Evolutionary conservation across 2,888 invertebrate species (phyloP).

Genomic region (Melinopterus prodromus): DNA sequence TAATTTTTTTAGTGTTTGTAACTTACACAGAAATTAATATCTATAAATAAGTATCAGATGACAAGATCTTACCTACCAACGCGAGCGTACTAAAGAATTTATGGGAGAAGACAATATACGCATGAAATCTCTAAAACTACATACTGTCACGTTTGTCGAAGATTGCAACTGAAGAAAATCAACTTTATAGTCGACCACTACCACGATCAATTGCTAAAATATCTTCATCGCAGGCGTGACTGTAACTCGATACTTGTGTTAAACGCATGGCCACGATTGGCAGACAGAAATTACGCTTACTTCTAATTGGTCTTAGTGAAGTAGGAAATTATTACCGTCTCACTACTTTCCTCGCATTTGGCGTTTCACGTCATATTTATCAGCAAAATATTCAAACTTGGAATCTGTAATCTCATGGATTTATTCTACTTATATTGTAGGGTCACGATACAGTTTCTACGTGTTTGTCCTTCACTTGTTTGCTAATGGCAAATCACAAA

Average conservation of each 20-base stretch:
- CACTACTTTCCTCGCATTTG: too few relatives aligned
- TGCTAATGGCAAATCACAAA: background rate
- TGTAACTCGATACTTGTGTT: too few relatives aligned
- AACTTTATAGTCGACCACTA: background rate
- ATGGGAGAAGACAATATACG: background rate
- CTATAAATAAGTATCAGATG: too few relatives aligned
- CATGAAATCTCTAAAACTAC: background rate
- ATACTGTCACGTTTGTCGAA: background rate
- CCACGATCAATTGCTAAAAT: background rate
- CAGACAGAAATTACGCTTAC: background rate
- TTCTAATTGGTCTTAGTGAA: background rate
- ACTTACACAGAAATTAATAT: too few relatives aligned
- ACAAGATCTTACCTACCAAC: too few relatives aligned
- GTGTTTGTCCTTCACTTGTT: background rate
- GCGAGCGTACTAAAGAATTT: background rate
- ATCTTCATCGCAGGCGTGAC: too few relatives aligned
- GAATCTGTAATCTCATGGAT: too few relatives aligned
- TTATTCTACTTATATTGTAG: background rate
- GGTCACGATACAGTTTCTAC: background rate
- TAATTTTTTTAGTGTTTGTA: too few relatives aligned
- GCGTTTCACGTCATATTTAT: too few relatives aligned
- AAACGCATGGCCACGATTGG: background rate
- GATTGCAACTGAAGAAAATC: background rate
- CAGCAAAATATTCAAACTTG: too few relatives aligned
- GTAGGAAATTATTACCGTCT: background rate